Conservation (phyloP, 2,888 invertebrate species). For the Cheilosia vulpina region DNA sequence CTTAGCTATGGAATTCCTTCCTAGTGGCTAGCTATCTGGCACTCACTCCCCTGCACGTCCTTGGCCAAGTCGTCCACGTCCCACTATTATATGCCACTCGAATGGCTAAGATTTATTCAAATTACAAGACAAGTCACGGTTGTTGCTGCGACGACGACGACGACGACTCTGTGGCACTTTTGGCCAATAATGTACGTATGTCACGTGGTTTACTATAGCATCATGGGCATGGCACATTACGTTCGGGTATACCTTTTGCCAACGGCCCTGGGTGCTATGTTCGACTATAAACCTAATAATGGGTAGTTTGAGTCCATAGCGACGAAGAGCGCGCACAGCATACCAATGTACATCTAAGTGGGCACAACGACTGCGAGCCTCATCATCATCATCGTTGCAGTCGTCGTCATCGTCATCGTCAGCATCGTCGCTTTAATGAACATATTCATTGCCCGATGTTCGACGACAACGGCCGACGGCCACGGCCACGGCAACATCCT, state of each 20-base stretch:
- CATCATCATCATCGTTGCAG: constrained; percentile 28
- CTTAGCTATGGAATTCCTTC: constrained; percentile 61
- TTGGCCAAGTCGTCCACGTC: constrained; percentile 63
- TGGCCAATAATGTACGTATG: constrained; percentile 72
- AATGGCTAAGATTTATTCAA: constrained; percentile 75
- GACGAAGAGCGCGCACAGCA: constrained; percentile 47
- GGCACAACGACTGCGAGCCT: constrained; percentile 37
- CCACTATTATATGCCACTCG: constrained; percentile 53
- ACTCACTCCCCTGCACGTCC: constrained; percentile 57
- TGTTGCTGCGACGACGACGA: constrained; percentile 46
- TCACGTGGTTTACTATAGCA: constrained; percentile 70
- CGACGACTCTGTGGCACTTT: constrained; percentile 44
- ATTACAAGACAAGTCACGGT: constrained; percentile 75
- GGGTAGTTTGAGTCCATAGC: constrained; percentile 38
- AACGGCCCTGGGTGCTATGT: constrained; percentile 66
- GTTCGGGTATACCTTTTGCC: constrained; percentile 43
- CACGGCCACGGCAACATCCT: constrained; percentile 39
- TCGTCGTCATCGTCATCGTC: constrained; percentile 33
- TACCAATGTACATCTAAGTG: constrained; percentile 62
- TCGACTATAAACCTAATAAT: constrained; percentile 65
- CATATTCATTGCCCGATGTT: constrained; percentile 58
- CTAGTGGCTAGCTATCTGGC: constrained; percentile 28
- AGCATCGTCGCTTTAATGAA: constrained; percentile 65
- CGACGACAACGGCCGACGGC: background rate
- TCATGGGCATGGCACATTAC: constrained; percentile 72